A percentile compares a stretch with the other conserved stretches of the same genome.
phyloP scores from a whole-genome alignment of 2,888 invertebrate genomes.

The Lithodes maja region DNA sequence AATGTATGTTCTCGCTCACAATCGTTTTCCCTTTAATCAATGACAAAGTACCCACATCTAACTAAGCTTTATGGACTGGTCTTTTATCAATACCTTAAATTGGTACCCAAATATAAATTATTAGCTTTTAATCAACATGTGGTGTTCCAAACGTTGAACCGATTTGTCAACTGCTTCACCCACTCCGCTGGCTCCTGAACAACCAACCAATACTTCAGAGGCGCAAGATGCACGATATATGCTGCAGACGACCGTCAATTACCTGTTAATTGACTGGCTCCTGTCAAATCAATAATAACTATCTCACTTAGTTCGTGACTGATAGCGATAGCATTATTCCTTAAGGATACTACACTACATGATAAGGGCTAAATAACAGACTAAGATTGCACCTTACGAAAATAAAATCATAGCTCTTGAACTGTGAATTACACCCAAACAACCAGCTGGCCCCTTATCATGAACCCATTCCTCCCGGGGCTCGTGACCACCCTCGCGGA shows the following conservation, averaged over 20 bases:
- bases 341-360: background rate
- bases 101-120: no score
- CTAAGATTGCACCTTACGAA: conserved; percentile 25
- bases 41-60: no score
- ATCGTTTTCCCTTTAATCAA: no score
- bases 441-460: conserved; percentile 26
- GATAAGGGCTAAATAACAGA: background rate
- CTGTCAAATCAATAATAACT: conserved; percentile 36
- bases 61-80: no score
- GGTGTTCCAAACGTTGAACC: no score
- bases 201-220: no score
- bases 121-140: no score
- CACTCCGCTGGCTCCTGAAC: background rate
- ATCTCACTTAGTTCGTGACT: conserved; percentile 8
- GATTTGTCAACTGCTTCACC: background rate
- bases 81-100: no score
- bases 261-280: conserved; percentile 34
- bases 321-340: background rate
- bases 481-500: conserved; percentile 38
- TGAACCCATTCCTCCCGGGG: conserved; percentile 9
- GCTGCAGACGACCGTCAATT: conserved; percentile 18
- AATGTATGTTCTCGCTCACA: no score
- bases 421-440: conserved; percentile 35
- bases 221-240: no score
- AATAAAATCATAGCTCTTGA: conserved; percentile 21